Percentiles rank a stretch among this genome's conserved stretches.
Evolutionary conservation across 1,140 invertebrate genomes (phyloP).

Genomic region (Hesperophylax magnus): DNA sequence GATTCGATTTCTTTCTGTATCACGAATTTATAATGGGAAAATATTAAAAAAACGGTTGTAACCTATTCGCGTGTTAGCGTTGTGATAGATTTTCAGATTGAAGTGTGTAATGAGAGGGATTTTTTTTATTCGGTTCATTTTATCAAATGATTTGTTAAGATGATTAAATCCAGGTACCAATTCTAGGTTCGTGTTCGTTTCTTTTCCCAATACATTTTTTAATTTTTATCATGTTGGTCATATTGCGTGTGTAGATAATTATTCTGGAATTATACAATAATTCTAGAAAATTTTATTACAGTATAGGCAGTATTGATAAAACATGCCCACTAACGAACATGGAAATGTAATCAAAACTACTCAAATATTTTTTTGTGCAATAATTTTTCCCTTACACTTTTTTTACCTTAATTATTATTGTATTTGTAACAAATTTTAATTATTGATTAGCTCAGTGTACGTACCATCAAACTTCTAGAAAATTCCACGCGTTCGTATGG

Average conservation of each 20-base stretch:
- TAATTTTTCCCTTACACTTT: no score
- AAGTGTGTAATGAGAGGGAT: slow-evolving; percentile 25
- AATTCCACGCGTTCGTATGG: neutral
- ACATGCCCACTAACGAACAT: no score
- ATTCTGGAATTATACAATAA: neutral
- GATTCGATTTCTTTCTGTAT: slow-evolving; percentile 28
- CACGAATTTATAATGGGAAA: slow-evolving; percentile 36
- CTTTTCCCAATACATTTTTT: neutral
- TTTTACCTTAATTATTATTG: no score
- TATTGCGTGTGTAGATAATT: neutral
- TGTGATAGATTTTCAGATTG: slow-evolving; percentile 31
- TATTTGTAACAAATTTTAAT: neutral
- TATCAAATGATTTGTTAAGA: slow-evolving; percentile 5
- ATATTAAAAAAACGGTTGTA: slow-evolving; percentile 26
- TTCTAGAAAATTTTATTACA: neutral
- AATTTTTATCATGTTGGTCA: neutral
- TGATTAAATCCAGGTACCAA: slow-evolving; percentile 12
- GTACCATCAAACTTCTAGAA: neutral
- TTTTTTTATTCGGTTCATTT: neutral
- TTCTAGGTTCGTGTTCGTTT: neutral
- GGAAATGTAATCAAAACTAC: no score
- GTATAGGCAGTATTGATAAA: no score
- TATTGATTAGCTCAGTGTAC: slow-evolving; percentile 12
- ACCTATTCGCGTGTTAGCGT: slow-evolving; percentile 41
- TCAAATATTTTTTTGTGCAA: no score